These are phyloP conservation scores for Siniperca knerii DNA, from an alignment of 2,113 vertebrate genomes.

Conservation along the genomic window DNA sequence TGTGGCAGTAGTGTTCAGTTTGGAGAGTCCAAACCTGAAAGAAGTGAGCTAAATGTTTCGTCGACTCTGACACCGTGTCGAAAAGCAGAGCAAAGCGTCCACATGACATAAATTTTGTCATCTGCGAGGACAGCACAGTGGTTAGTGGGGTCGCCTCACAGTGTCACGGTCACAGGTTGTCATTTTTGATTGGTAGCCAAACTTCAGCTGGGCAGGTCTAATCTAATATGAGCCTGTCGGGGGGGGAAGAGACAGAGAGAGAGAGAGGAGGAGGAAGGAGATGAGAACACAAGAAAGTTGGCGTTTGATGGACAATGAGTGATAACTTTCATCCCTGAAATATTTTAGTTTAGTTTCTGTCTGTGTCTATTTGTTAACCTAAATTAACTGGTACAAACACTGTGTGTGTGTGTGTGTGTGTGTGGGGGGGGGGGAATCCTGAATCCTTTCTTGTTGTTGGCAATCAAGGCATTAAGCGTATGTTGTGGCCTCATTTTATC, in stretches of 20 bases:
- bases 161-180: constrained; percentile 27
- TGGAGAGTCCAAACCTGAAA: neutral
- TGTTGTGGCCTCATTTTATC: neutral
- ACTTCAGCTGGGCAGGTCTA: neutral
- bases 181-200: constrained; percentile 7
- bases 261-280: neutral
- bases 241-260: neutral
- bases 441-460: neutral
- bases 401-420: too few species aligned
- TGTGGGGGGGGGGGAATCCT: too few species aligned
- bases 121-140: neutral
- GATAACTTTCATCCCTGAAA: neutral
- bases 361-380: neutral
- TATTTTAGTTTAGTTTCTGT: neutral
- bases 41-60: neutral
- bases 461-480: neutral
- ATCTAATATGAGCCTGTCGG: neutral
- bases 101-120: neutral
- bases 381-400: neutral
- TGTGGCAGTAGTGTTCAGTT: neutral
- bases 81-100: neutral
- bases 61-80: neutral
- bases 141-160: constrained; percentile 26
- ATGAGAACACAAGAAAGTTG: neutral
- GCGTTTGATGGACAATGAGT: neutral